Conservation (phyloP, 2,113 vertebrate species). For the Struthidea cinerea region DNA sequence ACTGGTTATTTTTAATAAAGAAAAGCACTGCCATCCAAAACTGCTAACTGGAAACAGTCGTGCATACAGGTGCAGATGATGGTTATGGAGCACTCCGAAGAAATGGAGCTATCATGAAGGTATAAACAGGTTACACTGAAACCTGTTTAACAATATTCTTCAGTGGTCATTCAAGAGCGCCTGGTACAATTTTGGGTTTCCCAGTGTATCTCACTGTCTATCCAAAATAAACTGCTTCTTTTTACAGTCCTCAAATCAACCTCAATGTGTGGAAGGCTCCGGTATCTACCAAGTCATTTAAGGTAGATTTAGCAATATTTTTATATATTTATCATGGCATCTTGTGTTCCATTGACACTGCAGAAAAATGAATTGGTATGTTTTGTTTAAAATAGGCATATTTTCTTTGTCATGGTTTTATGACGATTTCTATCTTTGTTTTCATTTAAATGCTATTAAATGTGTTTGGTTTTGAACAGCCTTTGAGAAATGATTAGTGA, state of each 20-base stretch:
- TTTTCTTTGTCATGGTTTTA: not conserved
- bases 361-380: not conserved
- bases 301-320: not conserved
- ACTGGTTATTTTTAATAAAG: not conserved
- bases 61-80: not conserved
- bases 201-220: not conserved
- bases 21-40: not conserved
- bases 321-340: not conserved
- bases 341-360: not conserved
- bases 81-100: not conserved
- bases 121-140: not conserved
- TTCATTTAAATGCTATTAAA: not conserved
- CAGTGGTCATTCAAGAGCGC: not conserved
- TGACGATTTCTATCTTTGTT: not conserved
- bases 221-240: not conserved
- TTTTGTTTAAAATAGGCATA: not conserved
- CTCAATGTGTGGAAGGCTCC: not conserved
- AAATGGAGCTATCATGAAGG: not conserved
- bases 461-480: not conserved
- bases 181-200: not conserved
- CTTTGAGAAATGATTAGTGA: not conserved
- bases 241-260: not conserved
- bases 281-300: not conserved
- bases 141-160: fast-evolving
- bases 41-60: not conserved